Evolutionary conservation across 1,140 invertebrate genomes (phyloP).

Genomic region (Drosophila fuyamai): DNA sequence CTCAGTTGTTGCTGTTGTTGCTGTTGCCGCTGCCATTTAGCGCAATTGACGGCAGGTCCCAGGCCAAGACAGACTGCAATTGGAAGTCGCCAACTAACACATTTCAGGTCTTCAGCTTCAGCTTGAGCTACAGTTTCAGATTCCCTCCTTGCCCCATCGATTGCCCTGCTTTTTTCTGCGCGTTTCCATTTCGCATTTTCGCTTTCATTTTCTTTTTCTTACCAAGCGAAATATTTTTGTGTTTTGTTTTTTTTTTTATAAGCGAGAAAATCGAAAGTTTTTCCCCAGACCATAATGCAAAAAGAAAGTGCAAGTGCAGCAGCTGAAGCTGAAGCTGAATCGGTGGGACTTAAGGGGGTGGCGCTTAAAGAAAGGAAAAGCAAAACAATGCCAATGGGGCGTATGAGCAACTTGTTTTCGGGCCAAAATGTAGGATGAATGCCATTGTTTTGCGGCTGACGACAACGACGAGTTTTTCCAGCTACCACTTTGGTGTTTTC

Average conservation of each 20-base stretch:
- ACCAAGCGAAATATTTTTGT: slow-evolving; percentile 57
- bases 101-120: slow-evolving; percentile 35
- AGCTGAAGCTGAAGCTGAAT: slow-evolving; percentile 54
- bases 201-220: slow-evolving; percentile 83
- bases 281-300: slow-evolving; percentile 84
- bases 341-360: slow-evolving; percentile 8
- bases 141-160: slow-evolving; percentile 7
- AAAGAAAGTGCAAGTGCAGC: slow-evolving; percentile 85
- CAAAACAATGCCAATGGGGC: slow-evolving; percentile 77
- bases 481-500: slow-evolving; percentile 24
- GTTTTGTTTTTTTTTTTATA: slow-evolving; percentile 41
- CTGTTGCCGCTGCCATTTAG: slow-evolving; percentile 42
- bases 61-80: slow-evolving; percentile 30
- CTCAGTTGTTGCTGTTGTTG: slow-evolving; percentile 5
- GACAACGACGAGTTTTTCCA: slow-evolving; percentile 56
- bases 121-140: slow-evolving; percentile 15
- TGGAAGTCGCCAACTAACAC: slow-evolving; percentile 52
- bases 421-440: slow-evolving; percentile 79
- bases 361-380: slow-evolving; percentile 67
- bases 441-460: slow-evolving; percentile 70
- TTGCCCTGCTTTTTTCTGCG: slow-evolving; percentile 31
- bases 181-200: slow-evolving; percentile 72
- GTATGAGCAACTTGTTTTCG: slow-evolving; percentile 79
- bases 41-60: slow-evolving; percentile 36
- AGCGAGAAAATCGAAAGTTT: slow-evolving; percentile 84